These are phyloP conservation scores for Pelodiscus sinensis DNA, from an alignment of 2,113 vertebrate genomes.

Conservation along the genomic window DNA sequence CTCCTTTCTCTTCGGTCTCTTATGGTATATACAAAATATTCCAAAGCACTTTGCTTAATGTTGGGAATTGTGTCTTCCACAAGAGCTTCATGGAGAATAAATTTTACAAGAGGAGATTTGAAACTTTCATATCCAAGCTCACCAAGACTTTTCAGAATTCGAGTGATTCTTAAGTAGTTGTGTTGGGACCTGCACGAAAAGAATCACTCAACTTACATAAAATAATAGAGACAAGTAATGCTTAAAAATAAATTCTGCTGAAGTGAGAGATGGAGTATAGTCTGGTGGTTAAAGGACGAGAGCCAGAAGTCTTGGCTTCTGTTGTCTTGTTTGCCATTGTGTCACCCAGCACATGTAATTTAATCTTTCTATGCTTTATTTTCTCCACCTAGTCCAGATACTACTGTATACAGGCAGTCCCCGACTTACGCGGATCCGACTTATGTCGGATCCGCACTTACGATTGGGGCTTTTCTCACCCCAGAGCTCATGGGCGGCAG, in stretches of 20 bases:
- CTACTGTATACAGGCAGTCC: too few species aligned
- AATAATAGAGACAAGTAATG: neutral
- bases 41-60: conserved; percentile 94
- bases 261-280: neutral
- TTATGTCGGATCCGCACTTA: too few species aligned
- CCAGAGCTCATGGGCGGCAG: too few species aligned
- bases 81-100: conserved; percentile 93
- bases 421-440: too few species aligned
- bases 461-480: too few species aligned
- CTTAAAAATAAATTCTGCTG: neutral
- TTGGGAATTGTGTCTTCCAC: conserved; percentile 90
- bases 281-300: conserved; percentile 3
- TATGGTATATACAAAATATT: conserved; percentile 97
- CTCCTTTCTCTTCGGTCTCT: conserved; percentile 90
- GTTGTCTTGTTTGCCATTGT: neutral
- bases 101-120: conserved; percentile 91
- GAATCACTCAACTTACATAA: conserved; percentile 11
- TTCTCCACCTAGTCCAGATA: conserved; percentile 7
- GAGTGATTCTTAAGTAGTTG: conserved; percentile 97
- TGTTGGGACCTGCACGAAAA: conserved; percentile 89
- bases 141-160: conserved; percentile 97
- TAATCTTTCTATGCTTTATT: neutral
- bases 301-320: neutral
- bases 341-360: conserved; percentile 5
- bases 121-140: conserved; percentile 97